These are phyloP conservation scores for Helobdella robusta DNA, from an alignment of 2,888 invertebrate genomes.

Conservation along the genomic window DNA sequence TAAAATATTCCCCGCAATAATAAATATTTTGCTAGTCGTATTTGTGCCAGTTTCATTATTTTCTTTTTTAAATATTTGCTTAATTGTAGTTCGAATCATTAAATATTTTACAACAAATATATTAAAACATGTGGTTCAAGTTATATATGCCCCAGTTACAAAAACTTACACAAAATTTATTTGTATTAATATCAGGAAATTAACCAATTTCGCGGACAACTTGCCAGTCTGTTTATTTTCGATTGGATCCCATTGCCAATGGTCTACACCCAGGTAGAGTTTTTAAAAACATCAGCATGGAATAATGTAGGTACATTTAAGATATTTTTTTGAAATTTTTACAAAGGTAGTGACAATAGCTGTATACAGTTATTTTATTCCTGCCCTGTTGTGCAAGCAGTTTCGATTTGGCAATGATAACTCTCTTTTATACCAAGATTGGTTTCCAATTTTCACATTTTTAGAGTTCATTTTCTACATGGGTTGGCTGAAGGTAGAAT, in stretches of 20 bases:
- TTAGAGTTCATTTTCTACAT: conserved; percentile 26
- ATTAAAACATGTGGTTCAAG: too few relatives aligned
- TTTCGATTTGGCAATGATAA: conserved; percentile 36
- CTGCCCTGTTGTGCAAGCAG: conserved; percentile 61
- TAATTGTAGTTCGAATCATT: too few relatives aligned
- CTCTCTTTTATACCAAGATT: too few relatives aligned
- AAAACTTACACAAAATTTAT: not conserved
- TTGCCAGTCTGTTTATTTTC: conserved; percentile 47
- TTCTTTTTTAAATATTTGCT: too few relatives aligned
- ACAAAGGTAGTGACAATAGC: conserved; percentile 78
- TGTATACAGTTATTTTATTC: conserved; percentile 77
- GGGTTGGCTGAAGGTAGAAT: conserved; percentile 29
- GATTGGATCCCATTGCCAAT: conserved; percentile 60
- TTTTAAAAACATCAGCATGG: too few relatives aligned
- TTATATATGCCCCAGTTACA: too few relatives aligned
- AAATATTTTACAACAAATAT: too few relatives aligned
- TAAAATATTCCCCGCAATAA: too few relatives aligned
- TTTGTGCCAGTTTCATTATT: too few relatives aligned
- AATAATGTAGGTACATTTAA: too few relatives aligned
- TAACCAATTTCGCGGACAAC: conserved; percentile 62
- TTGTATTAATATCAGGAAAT: conserved; percentile 57
- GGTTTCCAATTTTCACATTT: conserved; percentile 18
- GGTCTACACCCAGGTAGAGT: conserved; percentile 58
- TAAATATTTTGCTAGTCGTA: too few relatives aligned
- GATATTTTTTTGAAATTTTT: too few relatives aligned